Percentiles rank a stretch among this genome's conserved stretches.
Conservation (phyloP, 2,797 vertebrate species). For the Helostoma temminkii region DNA sequence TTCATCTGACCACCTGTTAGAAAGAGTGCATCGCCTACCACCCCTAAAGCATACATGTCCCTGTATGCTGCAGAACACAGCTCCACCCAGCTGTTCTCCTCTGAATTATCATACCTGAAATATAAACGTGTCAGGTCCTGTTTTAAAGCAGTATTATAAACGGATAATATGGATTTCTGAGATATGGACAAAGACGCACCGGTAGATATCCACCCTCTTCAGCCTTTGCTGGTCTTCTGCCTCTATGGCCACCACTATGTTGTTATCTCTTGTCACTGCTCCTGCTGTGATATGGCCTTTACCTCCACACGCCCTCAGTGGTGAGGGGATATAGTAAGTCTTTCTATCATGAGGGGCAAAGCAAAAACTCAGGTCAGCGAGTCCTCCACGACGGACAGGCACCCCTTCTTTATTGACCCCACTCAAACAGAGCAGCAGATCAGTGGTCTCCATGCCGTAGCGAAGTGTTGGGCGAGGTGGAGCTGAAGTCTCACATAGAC, state of each 20-base stretch:
- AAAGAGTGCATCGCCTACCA: conserved; percentile 81
- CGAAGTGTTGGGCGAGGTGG: conserved; percentile 83
- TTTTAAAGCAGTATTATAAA: neutral
- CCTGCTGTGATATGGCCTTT: conserved; percentile 86
- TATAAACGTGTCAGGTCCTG: conserved; percentile 18
- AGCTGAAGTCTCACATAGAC: conserved; percentile 76
- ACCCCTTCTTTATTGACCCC: conserved; percentile 84
- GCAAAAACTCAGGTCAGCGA: conserved; percentile 90
- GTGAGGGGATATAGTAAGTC: conserved; percentile 89
- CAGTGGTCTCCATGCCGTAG: conserved; percentile 92
- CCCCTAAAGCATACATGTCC: conserved; percentile 89
- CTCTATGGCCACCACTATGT: conserved; percentile 88
- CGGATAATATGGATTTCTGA: neutral
- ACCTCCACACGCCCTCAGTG: conserved; percentile 82
- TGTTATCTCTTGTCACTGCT: conserved; percentile 87
- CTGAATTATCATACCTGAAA: conserved; percentile 85
- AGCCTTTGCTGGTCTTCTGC: conserved; percentile 83
- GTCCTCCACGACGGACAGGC: conserved; percentile 84
- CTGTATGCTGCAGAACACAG: conserved; percentile 86
- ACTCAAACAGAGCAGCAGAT: conserved; percentile 90
- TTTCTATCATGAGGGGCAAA: conserved; percentile 82
- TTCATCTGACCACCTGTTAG: conserved; percentile 93
- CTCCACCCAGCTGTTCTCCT: conserved; percentile 87
- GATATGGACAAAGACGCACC: conserved; percentile 76
- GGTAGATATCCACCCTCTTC: conserved; percentile 88